Percentiles rank a stretch among this genome's conserved stretches.
phyloP scores from a whole-genome alignment of 2,888 invertebrate genomes.

The Patella depressa region DNA sequence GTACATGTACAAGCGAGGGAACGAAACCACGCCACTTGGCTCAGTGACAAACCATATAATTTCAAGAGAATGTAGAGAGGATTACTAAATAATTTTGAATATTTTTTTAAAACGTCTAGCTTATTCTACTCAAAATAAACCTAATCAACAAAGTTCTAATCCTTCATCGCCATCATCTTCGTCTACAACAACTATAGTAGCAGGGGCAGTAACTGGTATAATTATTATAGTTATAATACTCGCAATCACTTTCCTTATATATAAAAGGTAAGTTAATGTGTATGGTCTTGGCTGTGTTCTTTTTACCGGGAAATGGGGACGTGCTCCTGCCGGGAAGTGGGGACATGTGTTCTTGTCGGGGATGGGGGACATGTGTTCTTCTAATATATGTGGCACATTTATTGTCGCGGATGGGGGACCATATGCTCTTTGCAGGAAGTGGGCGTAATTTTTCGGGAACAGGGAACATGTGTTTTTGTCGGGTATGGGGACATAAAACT shows the following conservation, averaged over 20 bases:
- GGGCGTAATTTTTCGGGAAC: too few relatives aligned
- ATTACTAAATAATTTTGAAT: too few relatives aligned
- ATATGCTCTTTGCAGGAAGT: background rate
- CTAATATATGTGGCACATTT: background rate
- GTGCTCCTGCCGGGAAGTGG: background rate
- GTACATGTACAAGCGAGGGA: too few relatives aligned
- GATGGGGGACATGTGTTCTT: background rate
- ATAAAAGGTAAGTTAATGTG: background rate
- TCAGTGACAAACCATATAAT: too few relatives aligned
- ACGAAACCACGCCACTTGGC: too few relatives aligned
- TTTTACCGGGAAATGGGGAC: background rate
- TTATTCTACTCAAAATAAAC: too few relatives aligned
- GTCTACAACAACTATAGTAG: background rate
- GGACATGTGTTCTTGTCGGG: background rate
- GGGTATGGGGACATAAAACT: too few relatives aligned
- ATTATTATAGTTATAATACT: background rate
- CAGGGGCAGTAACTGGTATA: background rate
- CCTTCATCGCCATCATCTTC: background rate
- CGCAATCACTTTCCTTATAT: background rate
- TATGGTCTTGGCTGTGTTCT: background rate
- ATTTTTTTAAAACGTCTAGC: too few relatives aligned
- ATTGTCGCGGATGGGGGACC: background rate
- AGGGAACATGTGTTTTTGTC: too few relatives aligned
- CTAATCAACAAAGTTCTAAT: too few relatives aligned
- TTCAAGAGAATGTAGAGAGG: too few relatives aligned